Conservation (phyloP, 2,888 invertebrate species). For the Ecliptopera silaceata region DNA sequence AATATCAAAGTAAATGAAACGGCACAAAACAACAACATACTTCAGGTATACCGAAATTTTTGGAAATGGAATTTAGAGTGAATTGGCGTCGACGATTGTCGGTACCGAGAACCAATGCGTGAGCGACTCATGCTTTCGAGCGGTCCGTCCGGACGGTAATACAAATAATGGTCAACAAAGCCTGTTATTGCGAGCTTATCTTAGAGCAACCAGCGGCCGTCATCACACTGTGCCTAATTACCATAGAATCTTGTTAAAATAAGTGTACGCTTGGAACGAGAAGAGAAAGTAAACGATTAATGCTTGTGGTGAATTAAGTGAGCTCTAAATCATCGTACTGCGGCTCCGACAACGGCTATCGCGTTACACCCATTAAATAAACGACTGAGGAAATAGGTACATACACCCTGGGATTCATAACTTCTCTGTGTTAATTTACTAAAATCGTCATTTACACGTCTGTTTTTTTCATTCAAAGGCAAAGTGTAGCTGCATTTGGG, state of each 20-base stretch:
- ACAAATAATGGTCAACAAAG: not conserved
- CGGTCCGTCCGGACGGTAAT: not conserved
- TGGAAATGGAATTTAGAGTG: not conserved
- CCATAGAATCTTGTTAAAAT: constrained; percentile 42
- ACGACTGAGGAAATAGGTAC: too few relatives aligned
- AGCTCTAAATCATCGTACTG: constrained; percentile 23
- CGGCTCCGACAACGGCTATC: constrained; percentile 18
- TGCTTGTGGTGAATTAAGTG: constrained; percentile 29
- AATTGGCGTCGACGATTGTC: not conserved
- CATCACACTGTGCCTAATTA: constrained; percentile 35
- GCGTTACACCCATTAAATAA: constrained; percentile 1
- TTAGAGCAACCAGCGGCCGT: constrained; percentile 14
- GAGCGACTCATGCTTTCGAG: not conserved
- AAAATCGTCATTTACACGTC: too few relatives aligned
- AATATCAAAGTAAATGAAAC: not conserved
- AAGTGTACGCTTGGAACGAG: constrained; percentile 30
- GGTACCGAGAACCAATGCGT: not conserved
- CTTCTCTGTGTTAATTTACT: too few relatives aligned
- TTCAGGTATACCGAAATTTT: not conserved
- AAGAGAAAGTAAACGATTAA: constrained; percentile 46
- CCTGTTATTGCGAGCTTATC: constrained; percentile 6
- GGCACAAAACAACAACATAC: not conserved
- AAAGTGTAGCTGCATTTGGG: not conserved
- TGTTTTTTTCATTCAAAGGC: too few relatives aligned
- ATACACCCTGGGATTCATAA: too few relatives aligned